Evolutionary conservation across 2,797 vertebrate species (phyloP), one percentile per base, ranked within the genome.

Genomic region (Psittacula echo): DNA sequence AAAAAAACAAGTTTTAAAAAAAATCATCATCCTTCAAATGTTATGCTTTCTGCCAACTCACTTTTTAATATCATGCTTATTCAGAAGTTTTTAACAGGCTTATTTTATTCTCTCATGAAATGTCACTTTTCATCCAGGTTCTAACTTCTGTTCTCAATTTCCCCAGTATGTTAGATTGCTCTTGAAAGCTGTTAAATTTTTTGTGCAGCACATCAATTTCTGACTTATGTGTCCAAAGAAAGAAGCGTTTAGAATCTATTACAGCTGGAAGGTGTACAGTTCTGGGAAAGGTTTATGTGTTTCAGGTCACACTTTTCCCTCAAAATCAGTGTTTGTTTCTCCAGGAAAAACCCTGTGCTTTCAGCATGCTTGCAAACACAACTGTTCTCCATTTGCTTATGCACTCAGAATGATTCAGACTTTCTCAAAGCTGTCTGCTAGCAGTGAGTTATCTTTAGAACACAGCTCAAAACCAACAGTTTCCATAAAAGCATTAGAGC

Each of bases 1-100:
- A 90, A 54, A 79, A 77, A 15, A 3, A 0, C 2, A 1, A n/a
- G 6, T 1, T 39, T 67, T 29, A 17, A 2, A 0, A 48, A 73
- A 85, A 48, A 22, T 14, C 9, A 3, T n/a, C 4, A 11, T 65
- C 60, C 51, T 79, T 60, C 44, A 71, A 75, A 70, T 45, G 3
- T 29, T 77, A 27, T 41, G 23, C 26, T 74, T 85, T 71, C 62
- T 71, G 32, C n/a, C 75, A 74, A 65, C 20, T 85, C 37, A 23
- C 7, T 87, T 72, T 72, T 67, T 61, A 64, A 51, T 67, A 72
- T 48, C 9, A 4, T 21, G 11, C 19, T 75, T 81, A 80, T 83
- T 87, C 64, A 64, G 47, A 85, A 56, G 26, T 71, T 89, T 92
- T 76, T 26, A 54, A 61, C 6, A n/a, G 30, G 11, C 6, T 82